Conservation (phyloP, 2,888 invertebrate genomes). For the Anoncus sp. region DNA sequence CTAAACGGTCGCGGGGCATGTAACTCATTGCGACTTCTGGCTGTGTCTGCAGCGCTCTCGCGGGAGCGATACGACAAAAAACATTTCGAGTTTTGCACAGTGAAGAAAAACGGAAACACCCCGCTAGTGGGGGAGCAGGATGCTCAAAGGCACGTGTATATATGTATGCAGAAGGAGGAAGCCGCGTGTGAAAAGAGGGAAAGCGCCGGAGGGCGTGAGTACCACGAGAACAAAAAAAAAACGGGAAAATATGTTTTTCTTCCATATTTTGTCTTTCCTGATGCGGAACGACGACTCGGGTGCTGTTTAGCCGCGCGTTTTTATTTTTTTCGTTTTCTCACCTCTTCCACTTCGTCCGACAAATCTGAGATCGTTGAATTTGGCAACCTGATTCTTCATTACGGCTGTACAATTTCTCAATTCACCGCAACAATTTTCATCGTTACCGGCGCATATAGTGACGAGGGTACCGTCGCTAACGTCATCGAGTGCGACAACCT, state of each 20-base stretch:
- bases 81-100: slow-evolving; percentile 63
- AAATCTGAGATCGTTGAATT: too few species aligned
- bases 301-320: too few species aligned
- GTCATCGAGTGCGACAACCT: too few species aligned
- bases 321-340: too few species aligned
- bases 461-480: too few species aligned
- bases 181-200: slow-evolving; percentile 40
- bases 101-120: slow-evolving; percentile 70
- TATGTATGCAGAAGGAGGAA: slow-evolving; percentile 37
- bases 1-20: slow-evolving; percentile 6
- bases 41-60: slow-evolving; percentile 15
- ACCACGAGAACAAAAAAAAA: slow-evolving; percentile 42
- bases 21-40: slow-evolving; percentile 38
- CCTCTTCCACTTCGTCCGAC: too few species aligned
- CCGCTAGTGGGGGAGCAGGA: slow-evolving; percentile 4
- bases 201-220: slow-evolving; percentile 36
- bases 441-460: too few species aligned
- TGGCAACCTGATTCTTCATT: too few species aligned
- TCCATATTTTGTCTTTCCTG: too few species aligned
- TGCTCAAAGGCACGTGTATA: neutral
- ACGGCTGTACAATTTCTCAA: too few species aligned
- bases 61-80: slow-evolving; percentile 25
- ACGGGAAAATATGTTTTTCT: slow-evolving; percentile 57
- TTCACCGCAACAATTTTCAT: too few species aligned
- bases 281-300: too few species aligned